A percentile compares a stretch with the other conserved stretches of the same genome.
Conservation (phyloP, 2,888 invertebrate species). For the Ecdyonurus torrentis region DNA sequence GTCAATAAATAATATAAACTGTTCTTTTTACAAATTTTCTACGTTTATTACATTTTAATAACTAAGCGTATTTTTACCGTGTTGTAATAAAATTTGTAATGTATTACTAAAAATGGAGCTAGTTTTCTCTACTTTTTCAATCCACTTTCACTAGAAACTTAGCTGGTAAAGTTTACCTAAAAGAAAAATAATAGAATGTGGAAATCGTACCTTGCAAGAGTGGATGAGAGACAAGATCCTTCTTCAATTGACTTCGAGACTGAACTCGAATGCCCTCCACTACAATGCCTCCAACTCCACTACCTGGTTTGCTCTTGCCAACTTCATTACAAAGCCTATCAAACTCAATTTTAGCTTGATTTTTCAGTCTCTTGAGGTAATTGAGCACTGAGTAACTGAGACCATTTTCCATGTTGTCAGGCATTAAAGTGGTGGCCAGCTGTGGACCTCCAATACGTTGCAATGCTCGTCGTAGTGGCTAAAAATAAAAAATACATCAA, state of each 20-base stretch:
- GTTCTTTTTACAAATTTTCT: neutral
- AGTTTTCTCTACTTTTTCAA: neutral
- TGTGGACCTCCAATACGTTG: conserved; percentile 77
- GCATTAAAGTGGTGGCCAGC: conserved; percentile 66
- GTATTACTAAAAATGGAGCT: neutral
- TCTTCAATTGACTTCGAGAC: conserved; percentile 50
- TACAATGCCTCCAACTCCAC: conserved; percentile 24
- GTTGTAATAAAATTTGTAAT: neutral
- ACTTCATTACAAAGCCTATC: conserved; percentile 73
- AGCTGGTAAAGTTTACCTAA: neutral
- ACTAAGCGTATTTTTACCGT: neutral
- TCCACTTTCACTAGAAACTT: neutral
- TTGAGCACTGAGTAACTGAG: conserved; percentile 85
- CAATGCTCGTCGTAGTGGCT: conserved; percentile 80
- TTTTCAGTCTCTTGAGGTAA: conserved; percentile 89
- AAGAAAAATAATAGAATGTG: neutral
- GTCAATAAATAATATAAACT: neutral
- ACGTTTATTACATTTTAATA: neutral
- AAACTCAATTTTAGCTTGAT: conserved; percentile 80
- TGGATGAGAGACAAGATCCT: conserved; percentile 68
- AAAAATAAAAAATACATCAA: conserved; percentile 21
- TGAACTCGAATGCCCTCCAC: conserved; percentile 62
- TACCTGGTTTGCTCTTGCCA: conserved; percentile 38
- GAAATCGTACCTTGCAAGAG: conserved; percentile 36
- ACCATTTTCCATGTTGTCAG: conserved; percentile 84